These are phyloP conservation scores for Esox lucius DNA, from an alignment of 2,797 vertebrate species.

Conservation along the genomic window DNA sequence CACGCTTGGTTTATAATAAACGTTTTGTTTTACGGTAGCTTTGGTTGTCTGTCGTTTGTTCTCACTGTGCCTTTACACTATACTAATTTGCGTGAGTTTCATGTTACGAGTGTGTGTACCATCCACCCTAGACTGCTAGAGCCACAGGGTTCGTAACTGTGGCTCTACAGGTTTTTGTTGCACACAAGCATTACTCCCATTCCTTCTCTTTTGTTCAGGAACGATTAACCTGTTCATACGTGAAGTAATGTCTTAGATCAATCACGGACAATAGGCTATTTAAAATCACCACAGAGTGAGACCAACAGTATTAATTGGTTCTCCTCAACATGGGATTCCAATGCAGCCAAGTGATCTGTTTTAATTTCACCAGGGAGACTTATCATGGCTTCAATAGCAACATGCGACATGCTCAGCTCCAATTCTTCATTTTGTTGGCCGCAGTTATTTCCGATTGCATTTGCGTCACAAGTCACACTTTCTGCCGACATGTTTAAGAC, in stretches of 20 bases:
- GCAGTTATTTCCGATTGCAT: background rate
- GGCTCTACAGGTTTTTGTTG: too few species aligned
- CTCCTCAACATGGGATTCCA: background rate
- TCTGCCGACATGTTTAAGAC: constrained; percentile 21
- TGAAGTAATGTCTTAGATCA: background rate
- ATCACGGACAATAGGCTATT: background rate
- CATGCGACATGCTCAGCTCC: background rate
- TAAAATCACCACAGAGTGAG: background rate
- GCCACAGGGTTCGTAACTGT: too few species aligned
- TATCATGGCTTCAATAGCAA: background rate
- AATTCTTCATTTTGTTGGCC: background rate
- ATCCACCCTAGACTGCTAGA: too few species aligned
- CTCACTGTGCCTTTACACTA: too few species aligned
- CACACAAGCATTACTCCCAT: background rate
- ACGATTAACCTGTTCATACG: background rate
- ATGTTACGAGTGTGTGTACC: too few species aligned
- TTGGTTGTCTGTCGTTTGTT: too few species aligned
- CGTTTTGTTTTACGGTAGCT: too few species aligned
- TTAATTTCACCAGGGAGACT: background rate
- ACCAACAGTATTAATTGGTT: background rate
- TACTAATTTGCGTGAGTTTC: too few species aligned
- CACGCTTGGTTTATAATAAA: too few species aligned
- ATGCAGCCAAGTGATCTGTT: background rate
- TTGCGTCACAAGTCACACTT: background rate
- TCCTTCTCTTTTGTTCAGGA: background rate